A percentile compares a stretch with the other conserved stretches of the same genome.
Conservation (phyloP, 2,113 vertebrate genomes). For the Amia ocellicauda region DNA sequence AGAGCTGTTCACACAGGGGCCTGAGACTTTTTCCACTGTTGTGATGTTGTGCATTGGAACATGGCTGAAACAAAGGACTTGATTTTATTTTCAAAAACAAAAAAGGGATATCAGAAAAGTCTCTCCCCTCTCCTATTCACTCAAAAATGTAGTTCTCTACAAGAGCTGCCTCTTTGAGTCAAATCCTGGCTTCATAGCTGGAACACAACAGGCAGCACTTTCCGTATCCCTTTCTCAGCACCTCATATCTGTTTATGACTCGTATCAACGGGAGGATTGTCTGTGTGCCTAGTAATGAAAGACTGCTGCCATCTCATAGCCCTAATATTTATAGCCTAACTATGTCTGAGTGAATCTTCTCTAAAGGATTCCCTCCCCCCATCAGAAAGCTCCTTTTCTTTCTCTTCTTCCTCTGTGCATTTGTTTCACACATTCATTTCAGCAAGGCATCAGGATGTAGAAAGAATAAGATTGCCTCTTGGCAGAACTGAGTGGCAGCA, state of each 20-base stretch:
- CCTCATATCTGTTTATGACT: slow-evolving; percentile 2
- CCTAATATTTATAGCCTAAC: neutral
- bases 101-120: neutral
- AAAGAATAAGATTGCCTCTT: too few species aligned
- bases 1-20: too few species aligned
- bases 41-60: too few species aligned
- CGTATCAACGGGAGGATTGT: neutral
- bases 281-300: neutral
- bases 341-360: neutral
- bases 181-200: neutral
- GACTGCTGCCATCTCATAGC: neutral
- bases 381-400: too few species aligned
- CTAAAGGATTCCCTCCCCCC: neutral
- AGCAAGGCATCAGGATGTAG: too few species aligned
- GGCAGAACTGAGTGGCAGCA: too few species aligned
- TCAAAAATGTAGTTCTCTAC: neutral
- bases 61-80: too few species aligned
- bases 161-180: neutral
- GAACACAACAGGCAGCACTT: neutral
- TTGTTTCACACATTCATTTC: too few species aligned
- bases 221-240: neutral
- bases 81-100: too few species aligned
- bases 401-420: too few species aligned
- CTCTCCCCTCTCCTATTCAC: neutral
- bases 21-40: too few species aligned